phyloP scores from a whole-genome alignment of 2,113 vertebrate genomes.

The Nicator chloris region DNA sequence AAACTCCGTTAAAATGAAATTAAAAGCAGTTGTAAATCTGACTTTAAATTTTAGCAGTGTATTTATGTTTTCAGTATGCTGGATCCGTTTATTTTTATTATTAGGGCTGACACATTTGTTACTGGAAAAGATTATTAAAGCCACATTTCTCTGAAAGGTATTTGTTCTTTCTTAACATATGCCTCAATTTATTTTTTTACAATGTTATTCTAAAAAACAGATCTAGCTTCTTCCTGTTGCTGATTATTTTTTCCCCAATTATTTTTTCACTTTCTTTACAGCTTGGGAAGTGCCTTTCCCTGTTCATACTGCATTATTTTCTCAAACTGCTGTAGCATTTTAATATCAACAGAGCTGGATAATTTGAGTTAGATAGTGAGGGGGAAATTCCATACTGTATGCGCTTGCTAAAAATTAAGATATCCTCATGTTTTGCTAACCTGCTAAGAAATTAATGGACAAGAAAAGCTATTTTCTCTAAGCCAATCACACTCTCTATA shows the following conservation, averaged over 20 bases:
- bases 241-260: neutral
- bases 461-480: neutral
- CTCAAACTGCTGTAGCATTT: neutral
- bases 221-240: neutral
- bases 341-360: neutral
- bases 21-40: neutral
- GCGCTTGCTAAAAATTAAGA: neutral
- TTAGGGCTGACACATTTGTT: neutral
- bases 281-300: neutral
- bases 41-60: neutral
- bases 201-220: neutral
- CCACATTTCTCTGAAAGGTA: neutral
- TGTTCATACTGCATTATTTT: neutral
- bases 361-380: neutral
- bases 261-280: neutral
- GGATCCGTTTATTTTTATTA: neutral
- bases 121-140: conserved; percentile 6
- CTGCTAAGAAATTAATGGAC: neutral
- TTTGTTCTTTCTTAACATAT: neutral
- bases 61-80: neutral
- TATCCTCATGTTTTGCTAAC: neutral
- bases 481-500: neutral
- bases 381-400: neutral
- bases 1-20: neutral
- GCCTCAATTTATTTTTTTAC: neutral